These are phyloP conservation scores for Triops longicaudatus DNA, from an alignment of 1,140 invertebrate genomes.

Conservation along the genomic window DNA sequence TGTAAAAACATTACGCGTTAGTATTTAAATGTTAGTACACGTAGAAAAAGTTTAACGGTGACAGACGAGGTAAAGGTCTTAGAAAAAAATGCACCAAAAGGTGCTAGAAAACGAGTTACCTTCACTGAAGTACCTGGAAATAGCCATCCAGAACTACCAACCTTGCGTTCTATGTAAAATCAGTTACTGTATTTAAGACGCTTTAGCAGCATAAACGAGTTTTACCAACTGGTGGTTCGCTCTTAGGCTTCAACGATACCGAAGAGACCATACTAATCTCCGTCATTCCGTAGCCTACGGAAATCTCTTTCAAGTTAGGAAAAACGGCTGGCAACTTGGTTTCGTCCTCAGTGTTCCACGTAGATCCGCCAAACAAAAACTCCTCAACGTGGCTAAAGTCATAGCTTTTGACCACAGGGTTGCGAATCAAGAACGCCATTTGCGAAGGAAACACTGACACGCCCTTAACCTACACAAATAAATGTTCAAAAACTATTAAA, in stretches of 20 bases:
- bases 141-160: conserved; percentile 14
- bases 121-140: conserved; percentile 12
- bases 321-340: background rate
- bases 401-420: background rate
- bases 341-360: background rate
- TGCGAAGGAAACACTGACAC: background rate
- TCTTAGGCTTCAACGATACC: background rate
- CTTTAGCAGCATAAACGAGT: background rate
- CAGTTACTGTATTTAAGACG: background rate
- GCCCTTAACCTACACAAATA: background rate
- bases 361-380: background rate
- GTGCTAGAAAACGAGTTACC: background rate
- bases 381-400: conserved; percentile 6
- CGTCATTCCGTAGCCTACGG: conserved; percentile 9
- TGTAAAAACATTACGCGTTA: too few species aligned
- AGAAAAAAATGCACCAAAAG: too few species aligned
- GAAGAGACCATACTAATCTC: conserved; percentile 4
- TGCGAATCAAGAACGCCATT: background rate
- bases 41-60: too few species aligned
- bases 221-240: background rate
- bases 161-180: background rate
- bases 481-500: background rate
- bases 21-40: too few species aligned
- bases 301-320: background rate
- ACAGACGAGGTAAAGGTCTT: too few species aligned